A percentile compares a stretch with the other conserved stretches of the same genome.
Conservation (phyloP, 30 jellyfish, hydroid and myxozoan species). For the Pelagia noctiluca region DNA sequence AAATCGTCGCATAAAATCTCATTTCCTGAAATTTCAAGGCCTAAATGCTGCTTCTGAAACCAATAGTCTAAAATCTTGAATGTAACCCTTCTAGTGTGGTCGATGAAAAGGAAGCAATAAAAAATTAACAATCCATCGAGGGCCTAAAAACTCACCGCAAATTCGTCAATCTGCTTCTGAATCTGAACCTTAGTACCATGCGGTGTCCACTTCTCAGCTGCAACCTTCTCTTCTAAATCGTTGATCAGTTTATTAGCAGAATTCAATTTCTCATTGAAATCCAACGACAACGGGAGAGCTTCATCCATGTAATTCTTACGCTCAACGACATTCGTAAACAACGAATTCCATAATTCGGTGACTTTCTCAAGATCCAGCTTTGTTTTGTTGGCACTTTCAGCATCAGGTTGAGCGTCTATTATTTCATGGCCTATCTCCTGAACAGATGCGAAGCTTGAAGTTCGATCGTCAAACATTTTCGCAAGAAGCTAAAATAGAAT, state of each 20-base stretch:
- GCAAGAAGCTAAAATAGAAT: slow-evolving; percentile 57
- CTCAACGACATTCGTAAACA: slow-evolving; percentile 63
- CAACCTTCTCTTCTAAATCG: slow-evolving; percentile 65
- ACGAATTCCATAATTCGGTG: slow-evolving; percentile 68
- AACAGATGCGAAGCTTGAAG: slow-evolving; percentile 76
- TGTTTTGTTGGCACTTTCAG: slow-evolving; percentile 65
- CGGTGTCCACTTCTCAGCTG: slow-evolving; percentile 78
- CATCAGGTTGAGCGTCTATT: slow-evolving; percentile 81
- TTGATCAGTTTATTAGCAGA: slow-evolving; percentile 53
- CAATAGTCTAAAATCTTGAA: too few species aligned
- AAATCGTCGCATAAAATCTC: too few species aligned
- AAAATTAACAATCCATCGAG: too few species aligned
- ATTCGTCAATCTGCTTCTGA: slow-evolving; percentile 69
- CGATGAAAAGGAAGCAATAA: too few species aligned
- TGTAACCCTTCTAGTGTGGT: too few species aligned
- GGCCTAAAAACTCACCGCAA: slow-evolving; percentile 40
- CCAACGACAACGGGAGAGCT: slow-evolving; percentile 80
- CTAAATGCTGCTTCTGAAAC: too few species aligned
- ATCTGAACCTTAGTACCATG: slow-evolving; percentile 45
- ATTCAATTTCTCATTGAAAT: slow-evolving; percentile 49
- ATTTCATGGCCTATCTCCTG: slow-evolving; percentile 90
- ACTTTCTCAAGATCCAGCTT: slow-evolving; percentile 73
- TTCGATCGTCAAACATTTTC: slow-evolving; percentile 93
- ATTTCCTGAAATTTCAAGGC: too few species aligned
- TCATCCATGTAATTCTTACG: slow-evolving; percentile 83